Conservation (phyloP, 1,140 invertebrate species). For the Wasmannia auropunctata region DNA sequence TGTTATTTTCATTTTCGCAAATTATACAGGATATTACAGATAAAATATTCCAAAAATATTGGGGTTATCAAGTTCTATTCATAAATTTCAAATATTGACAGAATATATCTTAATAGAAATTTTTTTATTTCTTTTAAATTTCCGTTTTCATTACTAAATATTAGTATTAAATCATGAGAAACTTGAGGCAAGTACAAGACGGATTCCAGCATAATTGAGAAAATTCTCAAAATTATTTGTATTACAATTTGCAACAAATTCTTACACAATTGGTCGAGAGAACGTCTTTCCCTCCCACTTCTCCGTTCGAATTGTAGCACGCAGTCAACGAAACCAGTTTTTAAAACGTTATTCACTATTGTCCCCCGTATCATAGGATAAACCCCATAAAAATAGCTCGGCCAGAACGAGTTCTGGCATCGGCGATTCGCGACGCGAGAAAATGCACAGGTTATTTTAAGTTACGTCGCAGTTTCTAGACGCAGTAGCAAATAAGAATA, state of each 20-base stretch:
- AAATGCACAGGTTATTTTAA: conserved; percentile 46
- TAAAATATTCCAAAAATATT: background rate
- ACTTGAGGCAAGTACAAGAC: background rate
- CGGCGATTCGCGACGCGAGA: conserved; percentile 14
- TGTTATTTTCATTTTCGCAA: background rate
- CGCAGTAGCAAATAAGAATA: conserved; percentile 14
- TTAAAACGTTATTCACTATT: conserved; percentile 72
- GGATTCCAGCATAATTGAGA: background rate
- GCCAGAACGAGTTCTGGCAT: conserved; percentile 56
- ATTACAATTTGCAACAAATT: background rate
- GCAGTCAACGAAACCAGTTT: conserved; percentile 69
- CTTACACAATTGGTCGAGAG: no score
- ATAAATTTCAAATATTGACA: background rate
- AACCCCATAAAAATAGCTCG: conserved; percentile 69
- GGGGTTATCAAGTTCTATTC: background rate
- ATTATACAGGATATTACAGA: background rate
- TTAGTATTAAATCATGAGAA: background rate
- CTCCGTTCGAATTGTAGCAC: background rate
- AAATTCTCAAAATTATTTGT: background rate
- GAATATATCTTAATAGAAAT: background rate
- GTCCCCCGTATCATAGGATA: conserved; percentile 66
- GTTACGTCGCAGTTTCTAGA: conserved; percentile 37
- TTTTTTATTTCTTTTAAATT: background rate
- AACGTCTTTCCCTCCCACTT: background rate
- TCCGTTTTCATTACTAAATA: background rate